Evolutionary conservation across 2,888 invertebrate species (phyloP), one percentile per base, ranked within the genome.

Genomic region (Pandemis cinnamomeana): DNA sequence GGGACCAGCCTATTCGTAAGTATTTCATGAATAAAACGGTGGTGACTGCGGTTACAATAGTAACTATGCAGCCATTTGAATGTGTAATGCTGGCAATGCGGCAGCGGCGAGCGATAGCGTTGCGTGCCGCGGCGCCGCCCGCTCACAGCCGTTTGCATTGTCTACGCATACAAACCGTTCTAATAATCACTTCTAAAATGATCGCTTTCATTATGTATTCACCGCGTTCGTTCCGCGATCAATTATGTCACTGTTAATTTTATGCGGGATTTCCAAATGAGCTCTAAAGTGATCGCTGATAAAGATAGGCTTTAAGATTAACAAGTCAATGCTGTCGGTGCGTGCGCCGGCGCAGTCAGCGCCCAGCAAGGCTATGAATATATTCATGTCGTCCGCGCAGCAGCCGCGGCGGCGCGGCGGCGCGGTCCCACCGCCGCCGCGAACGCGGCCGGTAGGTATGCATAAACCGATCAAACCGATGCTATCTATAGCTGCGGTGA

Each of bases 191-290:
- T 1, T 2, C 27, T 36, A 36, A 36, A 27, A 58, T 11, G 27
- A 58, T 5, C 7, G 58, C 11, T n/a, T 58, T 58, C 27, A 58
- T 58, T 58, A 58, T 27, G 27, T 58, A 58, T 58, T 58, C 27
- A 27, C 6, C 55, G 27, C 3, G 20, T 55, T 55, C 20, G 27
- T 73, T 60, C 64, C 60, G 11, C 64, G 44, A 66, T 73, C 73
- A 73, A 73, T 73, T 73, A 73, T 70, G 69, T 66, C 51, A 61
- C 55, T 61, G 63, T 60, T 73, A 73, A 73, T 73, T 68, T 53
- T 67, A 73, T 73, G 64, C 73, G 64, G 64, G 69, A 70, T 66
- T 73, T 73, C 73, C 69, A 66, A 73, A 69, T 64, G 58, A 69
- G 69, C 69, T 58, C 44, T 53, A 46, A 68, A 41, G 60, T 58